Base-by-base conservation (phyloP, 2,113 vertebrate genomes). In the Semnornis frantzii region DNA sequence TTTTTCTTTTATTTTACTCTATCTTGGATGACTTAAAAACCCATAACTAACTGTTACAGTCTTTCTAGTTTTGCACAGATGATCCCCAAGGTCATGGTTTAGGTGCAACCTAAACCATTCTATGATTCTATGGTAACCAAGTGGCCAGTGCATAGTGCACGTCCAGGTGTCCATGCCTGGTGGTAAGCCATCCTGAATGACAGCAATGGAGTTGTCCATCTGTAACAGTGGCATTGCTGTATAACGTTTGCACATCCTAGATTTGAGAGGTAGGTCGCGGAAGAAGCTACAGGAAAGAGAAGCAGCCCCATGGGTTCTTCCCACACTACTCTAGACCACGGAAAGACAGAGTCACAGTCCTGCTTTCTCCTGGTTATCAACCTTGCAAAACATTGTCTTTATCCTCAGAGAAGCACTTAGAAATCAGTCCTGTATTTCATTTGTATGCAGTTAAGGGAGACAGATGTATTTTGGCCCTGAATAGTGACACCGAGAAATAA, bases 81-180 rank as follows among this genome's bases (percentile, higher is more conserved):
- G 15, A 13, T 42, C 15, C 15, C 42, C 42, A 39, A 39, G 37
- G 37, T 42, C n/a, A n/a, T n/a, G n/a, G n/a, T n/a, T n/a, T n/a
- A n/a, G n/a, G n/a, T n/a, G n/a, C n/a, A n/a, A n/a, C n/a, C n/a
- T n/a, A 19, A 48, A 39, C 37, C 37, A 39, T 48, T 48, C 46
- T 48, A 20, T 20, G 46, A 48, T 48, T 39, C 37, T 39, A 10
- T 39, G 37, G 37, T 39, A 48, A 37, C 15, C 27, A 70, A 59
- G 15, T 34, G 55, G 6, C 7, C 23, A 3, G 21, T 65, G 28
- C 4, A 15, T 0, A 52, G 21, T 9, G 1, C 63, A 11, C 0
- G 0, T 24, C 15, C 44, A 37, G 12, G 16, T 13, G 15, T 37
- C 14, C 31, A 11, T 6, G 15, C 0, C 3, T 8, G 6, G 9